phyloP scores from a whole-genome alignment of 2,113 vertebrate species.

The Phyllostomus hastatus region DNA sequence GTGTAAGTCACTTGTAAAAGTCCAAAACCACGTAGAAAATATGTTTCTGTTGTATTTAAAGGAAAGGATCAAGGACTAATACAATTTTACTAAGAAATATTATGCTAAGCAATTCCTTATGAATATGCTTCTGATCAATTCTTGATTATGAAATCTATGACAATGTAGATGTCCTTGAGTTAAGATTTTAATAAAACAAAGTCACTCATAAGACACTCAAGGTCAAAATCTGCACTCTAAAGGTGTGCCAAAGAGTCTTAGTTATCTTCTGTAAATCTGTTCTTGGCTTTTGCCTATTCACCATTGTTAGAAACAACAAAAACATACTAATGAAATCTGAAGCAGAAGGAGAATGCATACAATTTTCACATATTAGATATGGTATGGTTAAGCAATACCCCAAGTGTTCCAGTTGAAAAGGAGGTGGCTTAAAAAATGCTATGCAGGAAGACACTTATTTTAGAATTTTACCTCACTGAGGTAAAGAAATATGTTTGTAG shows the following conservation, averaged over 20 bases:
- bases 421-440: background rate
- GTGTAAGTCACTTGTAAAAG: background rate
- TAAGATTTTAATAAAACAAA: background rate
- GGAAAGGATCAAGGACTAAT: background rate
- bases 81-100: background rate
- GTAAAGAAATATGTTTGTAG: background rate
- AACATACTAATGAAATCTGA: background rate
- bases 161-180: background rate
- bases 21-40: background rate
- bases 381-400: background rate
- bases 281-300: background rate
- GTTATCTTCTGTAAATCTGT: background rate
- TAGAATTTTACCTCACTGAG: background rate
- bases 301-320: background rate
- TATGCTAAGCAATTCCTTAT: background rate
- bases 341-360: background rate
- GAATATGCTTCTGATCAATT: background rate
- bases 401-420: background rate
- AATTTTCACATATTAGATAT: background rate
- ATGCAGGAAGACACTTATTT: background rate
- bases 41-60: background rate
- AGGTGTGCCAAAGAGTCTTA: background rate
- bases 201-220: background rate
- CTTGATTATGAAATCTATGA: background rate
- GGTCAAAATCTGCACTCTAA: background rate